Percentiles rank a stretch among this genome's conserved stretches.
Conservation (phyloP, 2,888 invertebrate species). For the Cosmia trapezina region DNA sequence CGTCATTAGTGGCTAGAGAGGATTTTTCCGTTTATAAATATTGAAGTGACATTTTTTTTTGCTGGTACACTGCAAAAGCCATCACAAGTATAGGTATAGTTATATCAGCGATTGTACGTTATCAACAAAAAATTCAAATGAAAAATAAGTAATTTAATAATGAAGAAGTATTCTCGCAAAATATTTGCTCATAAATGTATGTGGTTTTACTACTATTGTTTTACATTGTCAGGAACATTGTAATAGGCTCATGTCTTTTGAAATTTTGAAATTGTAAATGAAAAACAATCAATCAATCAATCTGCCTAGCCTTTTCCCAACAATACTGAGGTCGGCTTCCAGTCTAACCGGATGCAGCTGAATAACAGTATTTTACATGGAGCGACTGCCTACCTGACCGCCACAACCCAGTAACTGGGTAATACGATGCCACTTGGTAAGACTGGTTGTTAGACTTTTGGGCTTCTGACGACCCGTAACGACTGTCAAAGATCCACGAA, state of each 20-base stretch:
- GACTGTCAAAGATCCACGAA: no score
- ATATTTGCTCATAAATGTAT: neutral
- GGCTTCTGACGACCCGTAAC: no score
- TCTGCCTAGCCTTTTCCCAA: no score
- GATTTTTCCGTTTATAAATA: neutral
- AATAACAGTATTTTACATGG: no score
- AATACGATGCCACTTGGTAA: no score
- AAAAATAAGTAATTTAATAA: neutral
- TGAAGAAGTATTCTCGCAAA: neutral
- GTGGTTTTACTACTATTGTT: neutral
- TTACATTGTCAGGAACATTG: neutral
- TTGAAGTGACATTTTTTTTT: neutral
- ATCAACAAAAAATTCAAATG: neutral
- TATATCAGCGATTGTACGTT: neutral
- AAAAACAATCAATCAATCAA: neutral
- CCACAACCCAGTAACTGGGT: no score
- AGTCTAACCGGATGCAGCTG: no score
- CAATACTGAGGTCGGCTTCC: no score
- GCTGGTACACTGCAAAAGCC: neutral
- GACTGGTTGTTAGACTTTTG: no score
- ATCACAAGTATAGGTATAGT: neutral
- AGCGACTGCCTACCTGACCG: no score
- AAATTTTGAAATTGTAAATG: neutral
- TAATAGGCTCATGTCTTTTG: no score
- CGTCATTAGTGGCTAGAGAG: neutral